A percentile compares a stretch with the other conserved stretches of the same genome.
phyloP scores from a whole-genome alignment of 2,797 vertebrate genomes.

The Naso thynnoides region DNA sequence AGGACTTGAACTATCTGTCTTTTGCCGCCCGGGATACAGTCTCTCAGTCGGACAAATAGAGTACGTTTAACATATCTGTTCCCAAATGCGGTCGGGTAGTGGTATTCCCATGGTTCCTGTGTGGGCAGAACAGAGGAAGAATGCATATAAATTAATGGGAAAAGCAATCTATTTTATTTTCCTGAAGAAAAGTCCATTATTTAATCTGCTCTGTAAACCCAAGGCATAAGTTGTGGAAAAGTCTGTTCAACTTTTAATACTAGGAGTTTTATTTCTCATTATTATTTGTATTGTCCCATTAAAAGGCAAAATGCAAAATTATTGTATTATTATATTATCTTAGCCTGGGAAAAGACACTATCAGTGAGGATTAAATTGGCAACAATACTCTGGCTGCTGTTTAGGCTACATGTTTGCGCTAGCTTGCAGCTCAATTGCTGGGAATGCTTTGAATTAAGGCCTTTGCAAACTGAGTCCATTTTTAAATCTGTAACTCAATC shows the following conservation, averaged over 20 bases:
- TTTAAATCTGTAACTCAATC: no score
- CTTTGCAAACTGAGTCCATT: no score
- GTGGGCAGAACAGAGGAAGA: constrained; percentile 22
- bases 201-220: background rate
- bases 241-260: constrained; percentile 1
- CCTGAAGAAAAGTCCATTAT: constrained; percentile 2
- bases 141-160: constrained; percentile 8
- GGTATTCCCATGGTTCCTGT: constrained; percentile 78
- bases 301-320: no score
- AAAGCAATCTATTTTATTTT: background rate
- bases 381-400: no score
- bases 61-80: constrained; percentile 67
- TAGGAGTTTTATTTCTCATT: background rate
- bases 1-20: constrained; percentile 32
- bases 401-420: no score
- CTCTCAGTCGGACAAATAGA: constrained; percentile 44
- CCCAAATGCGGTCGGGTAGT: constrained; percentile 64
- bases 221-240: no score
- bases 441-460: no score
- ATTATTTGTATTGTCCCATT: background rate
- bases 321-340: no score
- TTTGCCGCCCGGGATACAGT: constrained; percentile 25
- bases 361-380: no score
- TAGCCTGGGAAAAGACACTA: no score
- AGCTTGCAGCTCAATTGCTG: no score